phyloP scores from a whole-genome alignment of 2,888 invertebrate species.

The Sinelater perroti region DNA sequence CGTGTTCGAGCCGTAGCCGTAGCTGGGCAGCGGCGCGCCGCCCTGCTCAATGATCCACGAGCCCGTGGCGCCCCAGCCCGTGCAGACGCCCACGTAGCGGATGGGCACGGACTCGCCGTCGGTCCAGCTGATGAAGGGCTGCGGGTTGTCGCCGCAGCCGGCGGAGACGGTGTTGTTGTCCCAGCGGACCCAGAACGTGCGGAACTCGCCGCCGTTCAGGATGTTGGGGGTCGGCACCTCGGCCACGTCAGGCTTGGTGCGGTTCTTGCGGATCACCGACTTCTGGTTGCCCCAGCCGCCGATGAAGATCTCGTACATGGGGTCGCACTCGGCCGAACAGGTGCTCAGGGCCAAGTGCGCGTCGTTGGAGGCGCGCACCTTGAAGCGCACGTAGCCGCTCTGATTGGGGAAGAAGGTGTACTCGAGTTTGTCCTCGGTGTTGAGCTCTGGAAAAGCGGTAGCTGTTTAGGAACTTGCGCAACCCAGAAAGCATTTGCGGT shows the following conservation, averaged over 20 bases:
- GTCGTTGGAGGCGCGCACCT: slow-evolving; percentile 81
- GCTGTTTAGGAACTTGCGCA: no score
- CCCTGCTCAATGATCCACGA: slow-evolving; percentile 77
- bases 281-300: slow-evolving; percentile 90
- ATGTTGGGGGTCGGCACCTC: slow-evolving; percentile 76
- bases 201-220: slow-evolving; percentile 76
- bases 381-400: slow-evolving; percentile 77
- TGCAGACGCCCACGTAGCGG: slow-evolving; percentile 81
- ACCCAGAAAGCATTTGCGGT: slow-evolving; percentile 14
- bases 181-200: slow-evolving; percentile 88
- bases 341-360: slow-evolving; percentile 84
- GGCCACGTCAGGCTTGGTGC: slow-evolving; percentile 64
- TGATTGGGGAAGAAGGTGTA: slow-evolving; percentile 82
- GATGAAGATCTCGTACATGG: slow-evolving; percentile 87
- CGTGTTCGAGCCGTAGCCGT: slow-evolving; percentile 41
- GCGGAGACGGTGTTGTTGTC: slow-evolving; percentile 65
- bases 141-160: slow-evolving; percentile 67
- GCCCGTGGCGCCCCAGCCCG: slow-evolving; percentile 86
- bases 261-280: slow-evolving; percentile 83
- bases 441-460: slow-evolving; percentile 75
- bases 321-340: slow-evolving; percentile 74
- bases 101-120: slow-evolving; percentile 78
- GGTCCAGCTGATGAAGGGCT: slow-evolving; percentile 78
- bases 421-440: slow-evolving; percentile 81
- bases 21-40: slow-evolving; percentile 38